These are phyloP conservation scores for Hyppa rectilinea DNA, from an alignment of 2,888 invertebrate genomes.

Conservation along the genomic window DNA sequence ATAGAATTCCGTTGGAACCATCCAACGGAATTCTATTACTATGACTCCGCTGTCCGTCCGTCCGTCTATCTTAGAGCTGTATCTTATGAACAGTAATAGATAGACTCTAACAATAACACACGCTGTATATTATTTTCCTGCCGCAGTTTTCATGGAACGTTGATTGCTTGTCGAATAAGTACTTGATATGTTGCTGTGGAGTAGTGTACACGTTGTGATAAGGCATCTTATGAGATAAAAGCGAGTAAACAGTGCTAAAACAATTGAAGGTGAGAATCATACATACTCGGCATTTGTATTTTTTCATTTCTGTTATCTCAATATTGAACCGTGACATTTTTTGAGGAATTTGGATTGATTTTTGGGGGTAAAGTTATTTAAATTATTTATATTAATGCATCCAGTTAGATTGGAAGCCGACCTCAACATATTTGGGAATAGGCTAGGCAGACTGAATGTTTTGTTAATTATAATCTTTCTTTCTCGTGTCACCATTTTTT, in stretches of 20 bases:
- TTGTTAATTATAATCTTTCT: no score
- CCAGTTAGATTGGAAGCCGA: no score
- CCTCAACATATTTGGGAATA: no score
- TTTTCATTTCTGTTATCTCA: background rate
- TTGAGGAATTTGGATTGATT: background rate
- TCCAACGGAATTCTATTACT: no score
- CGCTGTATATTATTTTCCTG: slow-evolving; percentile 26
- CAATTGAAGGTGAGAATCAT: slow-evolving; percentile 46
- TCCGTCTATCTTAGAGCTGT: no score
- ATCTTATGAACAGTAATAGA: no score
- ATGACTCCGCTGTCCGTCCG: no score
- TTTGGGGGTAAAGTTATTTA: background rate
- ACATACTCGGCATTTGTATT: background rate
- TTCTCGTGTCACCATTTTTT: no score
- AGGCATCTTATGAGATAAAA: slow-evolving; percentile 56
- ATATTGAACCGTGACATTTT: slow-evolving; percentile 10
- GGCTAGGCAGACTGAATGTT: no score
- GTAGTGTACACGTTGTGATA: slow-evolving; percentile 58
- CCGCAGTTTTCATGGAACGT: slow-evolving; percentile 34
- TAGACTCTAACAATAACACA: slow-evolving; percentile 23
- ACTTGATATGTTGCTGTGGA: slow-evolving; percentile 44
- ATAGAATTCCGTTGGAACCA: no score
- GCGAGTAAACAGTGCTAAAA: slow-evolving; percentile 45
- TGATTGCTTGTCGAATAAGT: slow-evolving; percentile 53
- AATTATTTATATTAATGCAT: no score